phyloP scores from a whole-genome alignment of 2,797 vertebrate genomes.

The Hybognathus amarus region DNA sequence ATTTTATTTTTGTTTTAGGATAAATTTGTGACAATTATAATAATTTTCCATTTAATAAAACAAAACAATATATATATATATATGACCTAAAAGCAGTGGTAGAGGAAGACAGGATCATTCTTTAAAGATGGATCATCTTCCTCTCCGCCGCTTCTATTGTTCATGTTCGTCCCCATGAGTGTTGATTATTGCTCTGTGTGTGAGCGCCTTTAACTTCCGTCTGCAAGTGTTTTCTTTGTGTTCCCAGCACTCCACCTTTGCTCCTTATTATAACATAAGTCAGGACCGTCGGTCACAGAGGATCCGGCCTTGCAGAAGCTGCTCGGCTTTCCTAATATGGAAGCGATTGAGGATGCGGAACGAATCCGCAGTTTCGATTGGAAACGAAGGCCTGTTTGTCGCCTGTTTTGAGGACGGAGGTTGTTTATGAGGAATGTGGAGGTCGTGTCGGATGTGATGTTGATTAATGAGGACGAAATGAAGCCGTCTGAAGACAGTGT shows the following conservation, averaged over 20 bases:
- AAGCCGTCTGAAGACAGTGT: slow-evolving; percentile 44
- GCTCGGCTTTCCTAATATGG: slow-evolving; percentile 80
- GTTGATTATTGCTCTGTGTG: slow-evolving; percentile 27
- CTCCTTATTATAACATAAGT: slow-evolving; percentile 26
- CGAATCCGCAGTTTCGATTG: slow-evolving; percentile 53
- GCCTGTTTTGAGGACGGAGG: slow-evolving; percentile 46
- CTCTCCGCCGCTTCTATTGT: slow-evolving; percentile 32
- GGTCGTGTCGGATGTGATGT: slow-evolving; percentile 38
- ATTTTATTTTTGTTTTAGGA: no score
- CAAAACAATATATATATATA: no score
- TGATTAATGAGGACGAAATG: slow-evolving; percentile 40
- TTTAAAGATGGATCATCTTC: neutral
- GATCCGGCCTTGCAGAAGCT: slow-evolving; percentile 26
- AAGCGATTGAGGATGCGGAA: slow-evolving; percentile 57
- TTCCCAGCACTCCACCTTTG: slow-evolving; percentile 33
- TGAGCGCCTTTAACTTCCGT: slow-evolving; percentile 38
- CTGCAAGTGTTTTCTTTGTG: slow-evolving; percentile 46
- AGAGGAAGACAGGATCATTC: neutral
- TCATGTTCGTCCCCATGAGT: slow-evolving; percentile 27
- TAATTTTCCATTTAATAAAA: no score
- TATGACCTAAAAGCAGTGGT: neutral
- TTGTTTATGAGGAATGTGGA: slow-evolving; percentile 46
- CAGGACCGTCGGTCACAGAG: slow-evolving; percentile 31
- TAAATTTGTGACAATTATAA: no score
- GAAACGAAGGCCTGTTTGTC: slow-evolving; percentile 55